Conservation (phyloP, 2,113 vertebrate genomes). For the Tetrax tetrax region DNA sequence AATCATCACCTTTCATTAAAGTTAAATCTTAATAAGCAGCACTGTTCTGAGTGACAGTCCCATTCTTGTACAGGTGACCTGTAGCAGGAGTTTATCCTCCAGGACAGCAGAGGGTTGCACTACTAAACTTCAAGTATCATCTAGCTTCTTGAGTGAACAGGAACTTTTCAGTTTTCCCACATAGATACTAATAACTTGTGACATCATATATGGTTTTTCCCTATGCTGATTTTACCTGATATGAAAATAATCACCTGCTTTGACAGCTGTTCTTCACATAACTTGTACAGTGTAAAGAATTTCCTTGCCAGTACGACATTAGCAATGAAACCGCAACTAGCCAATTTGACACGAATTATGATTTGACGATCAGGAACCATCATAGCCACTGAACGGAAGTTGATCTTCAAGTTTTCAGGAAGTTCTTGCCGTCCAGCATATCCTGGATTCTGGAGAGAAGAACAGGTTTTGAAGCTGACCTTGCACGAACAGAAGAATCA, state of each 20-base stretch:
- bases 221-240: neutral
- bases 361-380: constrained; percentile 98
- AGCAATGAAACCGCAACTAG: constrained; percentile 93
- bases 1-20: neutral
- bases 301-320: constrained; percentile 91
- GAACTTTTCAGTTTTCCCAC: neutral
- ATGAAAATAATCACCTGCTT: constrained; percentile 84
- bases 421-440: constrained; percentile 95
- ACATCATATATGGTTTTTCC: neutral
- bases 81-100: neutral
- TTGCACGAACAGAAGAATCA: neutral
- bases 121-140: neutral
- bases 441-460: constrained; percentile 88
- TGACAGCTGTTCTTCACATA: constrained; percentile 96
- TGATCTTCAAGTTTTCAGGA: constrained; percentile 97
- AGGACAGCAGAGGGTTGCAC: neutral
- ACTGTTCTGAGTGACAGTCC: neutral
- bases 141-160: neutral
- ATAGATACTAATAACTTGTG: neutral
- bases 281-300: constrained; percentile 93
- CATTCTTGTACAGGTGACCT: neutral
- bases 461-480: neutral
- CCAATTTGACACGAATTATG: constrained; percentile 95
- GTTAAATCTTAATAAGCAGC: neutral
- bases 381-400: constrained; percentile 96